A percentile compares a stretch with the other conserved stretches of the same genome.
These are phyloP conservation scores for Melolontha melolontha DNA, from an alignment of 2,888 invertebrate genomes.

Conservation along the genomic window DNA sequence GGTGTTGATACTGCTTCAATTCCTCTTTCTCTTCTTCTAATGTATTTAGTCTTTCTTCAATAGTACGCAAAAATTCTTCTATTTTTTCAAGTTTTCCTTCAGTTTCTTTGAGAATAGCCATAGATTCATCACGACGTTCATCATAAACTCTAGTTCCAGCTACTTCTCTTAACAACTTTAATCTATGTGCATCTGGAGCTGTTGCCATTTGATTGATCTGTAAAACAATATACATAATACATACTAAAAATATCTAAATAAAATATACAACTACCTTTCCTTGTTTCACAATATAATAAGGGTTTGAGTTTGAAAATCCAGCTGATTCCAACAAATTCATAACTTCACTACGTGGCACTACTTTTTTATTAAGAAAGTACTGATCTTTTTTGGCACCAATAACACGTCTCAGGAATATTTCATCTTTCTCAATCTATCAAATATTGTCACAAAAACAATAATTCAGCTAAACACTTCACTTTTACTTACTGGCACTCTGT, in stretches of 20 bases:
- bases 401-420: conserved; percentile 93
- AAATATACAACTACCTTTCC: conserved; percentile 80
- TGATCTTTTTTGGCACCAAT: conserved; percentile 99
- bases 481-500: conserved; percentile 90
- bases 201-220: conserved; percentile 99
- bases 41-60: conserved; percentile 95
- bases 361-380: conserved; percentile 98
- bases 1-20: conserved; percentile 97
- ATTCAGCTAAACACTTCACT: background rate
- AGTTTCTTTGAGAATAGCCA: conserved; percentile 90
- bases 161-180: conserved; percentile 95
- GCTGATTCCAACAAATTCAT: conserved; percentile 98
- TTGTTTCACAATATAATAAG: conserved; percentile 99
- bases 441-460: conserved; percentile 1
- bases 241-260: background rate
- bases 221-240: conserved; percentile 34
- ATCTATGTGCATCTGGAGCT: conserved; percentile 95
- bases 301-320: conserved; percentile 98
- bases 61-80: conserved; percentile 94
- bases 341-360: conserved; percentile 96
- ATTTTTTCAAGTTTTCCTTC: conserved; percentile 94
- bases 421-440: conserved; percentile 94
- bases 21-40: conserved; percentile 99
- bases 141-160: conserved; percentile 98
- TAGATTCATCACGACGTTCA: conserved; percentile 97